These are phyloP conservation scores for Champsocephalus esox DNA, from an alignment of 2,797 vertebrate genomes.

Conservation along the genomic window DNA sequence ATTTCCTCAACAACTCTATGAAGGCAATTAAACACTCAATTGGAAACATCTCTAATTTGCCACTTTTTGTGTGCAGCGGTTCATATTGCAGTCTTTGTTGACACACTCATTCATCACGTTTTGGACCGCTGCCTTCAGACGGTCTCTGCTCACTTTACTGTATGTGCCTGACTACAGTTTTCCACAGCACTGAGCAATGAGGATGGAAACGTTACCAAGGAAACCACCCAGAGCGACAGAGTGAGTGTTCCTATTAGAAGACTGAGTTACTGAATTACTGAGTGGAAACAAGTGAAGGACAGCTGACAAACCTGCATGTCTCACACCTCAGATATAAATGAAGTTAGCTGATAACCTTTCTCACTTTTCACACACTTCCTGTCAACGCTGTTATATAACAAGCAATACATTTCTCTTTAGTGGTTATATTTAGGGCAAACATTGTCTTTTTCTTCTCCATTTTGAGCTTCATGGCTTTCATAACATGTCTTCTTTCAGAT, in stretches of 20 bases:
- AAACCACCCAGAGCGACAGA: slow-evolving; percentile 45
- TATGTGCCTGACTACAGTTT: slow-evolving; percentile 33
- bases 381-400: neutral
- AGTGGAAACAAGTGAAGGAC: slow-evolving; percentile 57
- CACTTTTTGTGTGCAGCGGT: neutral
- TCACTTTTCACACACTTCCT: neutral
- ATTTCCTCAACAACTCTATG: slow-evolving; percentile 13
- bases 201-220: slow-evolving; percentile 54
- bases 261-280: slow-evolving; percentile 30
- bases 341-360: neutral
- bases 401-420: neutral
- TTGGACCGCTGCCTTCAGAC: slow-evolving; percentile 29
- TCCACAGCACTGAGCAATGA: slow-evolving; percentile 45
- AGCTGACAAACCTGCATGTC: slow-evolving; percentile 38
- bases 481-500: too few species aligned
- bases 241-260: slow-evolving; percentile 44
- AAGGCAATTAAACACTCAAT: slow-evolving; percentile 39
- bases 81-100: slow-evolving; percentile 26
- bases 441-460: too few species aligned
- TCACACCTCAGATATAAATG: slow-evolving; percentile 19
- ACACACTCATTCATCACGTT: slow-evolving; percentile 41
- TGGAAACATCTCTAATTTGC: slow-evolving; percentile 35
- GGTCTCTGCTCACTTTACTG: slow-evolving; percentile 8
- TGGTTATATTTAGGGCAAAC: neutral
- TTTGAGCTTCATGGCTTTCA: too few species aligned